phyloP scores from a whole-genome alignment of 2,113 vertebrate genomes.

The Vireo altiloquus region DNA sequence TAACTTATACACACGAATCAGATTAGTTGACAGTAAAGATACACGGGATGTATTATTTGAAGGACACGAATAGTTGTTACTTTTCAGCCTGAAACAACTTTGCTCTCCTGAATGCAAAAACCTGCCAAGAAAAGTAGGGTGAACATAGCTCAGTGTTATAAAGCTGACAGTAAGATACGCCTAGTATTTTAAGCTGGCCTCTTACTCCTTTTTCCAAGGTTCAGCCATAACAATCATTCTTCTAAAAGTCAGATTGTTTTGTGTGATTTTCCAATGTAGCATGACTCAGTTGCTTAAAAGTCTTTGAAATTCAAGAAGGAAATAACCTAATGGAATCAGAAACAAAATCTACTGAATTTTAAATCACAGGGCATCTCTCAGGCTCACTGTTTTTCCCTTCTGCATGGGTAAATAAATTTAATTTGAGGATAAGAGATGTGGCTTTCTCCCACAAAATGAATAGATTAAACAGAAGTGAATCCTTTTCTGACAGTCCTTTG shows the following conservation, averaged over 20 bases:
- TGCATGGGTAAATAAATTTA: not conserved
- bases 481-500: not conserved
- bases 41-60: conserved; percentile 12
- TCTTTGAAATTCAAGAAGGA: conserved; percentile 11
- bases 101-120: conserved; percentile 50
- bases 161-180: not conserved
- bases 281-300: not conserved
- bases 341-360: not conserved
- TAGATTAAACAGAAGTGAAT: not conserved
- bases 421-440: not conserved
- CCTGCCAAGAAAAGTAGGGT: conserved; percentile 23
- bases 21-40: conserved; percentile 43
- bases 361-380: not conserved
- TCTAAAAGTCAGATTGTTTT: not conserved
- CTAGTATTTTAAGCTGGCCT: not conserved
- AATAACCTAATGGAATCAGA: not conserved
- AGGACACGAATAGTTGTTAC: conserved; percentile 45
- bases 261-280: not conserved
- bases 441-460: not conserved
- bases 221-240: not conserved
- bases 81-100: conserved; percentile 47
- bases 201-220: not conserved
- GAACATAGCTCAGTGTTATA: not conserved
- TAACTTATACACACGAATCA: conserved; percentile 7
- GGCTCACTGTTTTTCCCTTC: not conserved